Evolutionary conservation across 2,888 invertebrate species (phyloP).

Genomic region (Crepidodera aurea): DNA sequence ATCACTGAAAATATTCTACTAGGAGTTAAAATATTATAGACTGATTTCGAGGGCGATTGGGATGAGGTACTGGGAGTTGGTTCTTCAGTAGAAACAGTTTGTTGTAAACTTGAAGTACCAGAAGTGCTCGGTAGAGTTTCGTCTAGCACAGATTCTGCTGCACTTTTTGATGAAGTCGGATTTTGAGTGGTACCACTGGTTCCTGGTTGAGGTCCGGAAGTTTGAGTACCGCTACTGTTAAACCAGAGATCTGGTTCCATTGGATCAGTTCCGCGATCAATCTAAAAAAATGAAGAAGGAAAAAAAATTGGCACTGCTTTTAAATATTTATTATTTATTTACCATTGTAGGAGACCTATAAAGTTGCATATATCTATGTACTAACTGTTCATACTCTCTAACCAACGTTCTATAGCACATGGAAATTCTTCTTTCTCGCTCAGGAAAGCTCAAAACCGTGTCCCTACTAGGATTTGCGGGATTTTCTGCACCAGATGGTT

Average conservation of each 20-base stretch:
- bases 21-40: conserved; percentile 47
- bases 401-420: conserved; percentile 63
- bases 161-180: not conserved
- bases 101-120: not conserved
- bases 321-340: too few relatives aligned
- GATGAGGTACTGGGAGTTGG: conserved; percentile 13
- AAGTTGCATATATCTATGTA: conserved; percentile 63
- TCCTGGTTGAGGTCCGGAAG: conserved; percentile 54
- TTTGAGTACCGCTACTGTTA: conserved; percentile 56
- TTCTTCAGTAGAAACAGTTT: conserved; percentile 6
- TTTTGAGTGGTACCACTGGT: conserved; percentile 22
- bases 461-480: conserved; percentile 31
- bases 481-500: conserved; percentile 35
- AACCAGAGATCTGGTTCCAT: conserved; percentile 67
- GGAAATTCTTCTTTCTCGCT: conserved; percentile 62
- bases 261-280: conserved; percentile 75
- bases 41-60: conserved; percentile 26
- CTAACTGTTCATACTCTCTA: conserved; percentile 64
- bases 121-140: conserved; percentile 23
- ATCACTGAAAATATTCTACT: conserved; percentile 48
- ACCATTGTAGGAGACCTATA: conserved; percentile 62
- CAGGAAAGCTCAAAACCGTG: conserved; percentile 53
- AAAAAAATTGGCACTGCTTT: too few relatives aligned
- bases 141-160: conserved; percentile 12
- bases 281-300: conserved; percentile 59